phyloP scores from a whole-genome alignment of 2,113 vertebrate species.

The Protobothrops mucrosquamatus region DNA sequence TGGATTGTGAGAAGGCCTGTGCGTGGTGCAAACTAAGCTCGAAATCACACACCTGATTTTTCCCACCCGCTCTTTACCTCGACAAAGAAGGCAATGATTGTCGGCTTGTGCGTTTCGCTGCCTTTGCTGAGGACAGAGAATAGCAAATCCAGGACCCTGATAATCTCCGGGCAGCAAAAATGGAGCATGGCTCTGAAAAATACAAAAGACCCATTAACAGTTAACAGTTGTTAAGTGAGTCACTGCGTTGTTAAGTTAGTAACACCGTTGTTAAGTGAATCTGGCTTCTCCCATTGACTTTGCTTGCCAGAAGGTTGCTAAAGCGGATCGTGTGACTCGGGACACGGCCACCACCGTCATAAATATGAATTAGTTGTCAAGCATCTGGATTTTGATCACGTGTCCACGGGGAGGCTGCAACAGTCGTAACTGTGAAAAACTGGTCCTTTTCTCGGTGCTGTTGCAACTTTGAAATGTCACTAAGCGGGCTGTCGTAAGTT shows the following conservation, averaged over 20 bases:
- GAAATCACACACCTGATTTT: background rate
- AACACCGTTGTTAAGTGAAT: background rate
- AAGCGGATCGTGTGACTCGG: background rate
- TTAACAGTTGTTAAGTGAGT: background rate
- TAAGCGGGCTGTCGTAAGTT: background rate
- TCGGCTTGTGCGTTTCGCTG: background rate
- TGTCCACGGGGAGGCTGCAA: background rate
- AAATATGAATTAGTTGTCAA: background rate
- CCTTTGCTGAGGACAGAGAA: background rate
- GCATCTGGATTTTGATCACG: background rate
- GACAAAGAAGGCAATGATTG: slow-evolving; percentile 10
- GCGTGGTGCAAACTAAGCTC: background rate
- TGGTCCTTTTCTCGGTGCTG: background rate
- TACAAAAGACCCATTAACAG: background rate
- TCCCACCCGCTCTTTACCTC: slow-evolving; percentile 1
- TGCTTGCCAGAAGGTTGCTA: background rate
- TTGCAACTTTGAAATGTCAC: background rate
- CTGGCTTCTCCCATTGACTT: background rate
- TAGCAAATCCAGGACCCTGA: background rate
- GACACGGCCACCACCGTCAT: background rate
- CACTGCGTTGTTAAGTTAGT: background rate
- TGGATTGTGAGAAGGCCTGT: background rate
- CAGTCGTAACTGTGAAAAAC: background rate
- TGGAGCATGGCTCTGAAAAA: slow-evolving; percentile 17
- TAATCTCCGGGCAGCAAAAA: background rate